These are phyloP conservation scores for Drosophila meridiana DNA, from an alignment of 2,888 invertebrate species.

Conservation along the genomic window DNA sequence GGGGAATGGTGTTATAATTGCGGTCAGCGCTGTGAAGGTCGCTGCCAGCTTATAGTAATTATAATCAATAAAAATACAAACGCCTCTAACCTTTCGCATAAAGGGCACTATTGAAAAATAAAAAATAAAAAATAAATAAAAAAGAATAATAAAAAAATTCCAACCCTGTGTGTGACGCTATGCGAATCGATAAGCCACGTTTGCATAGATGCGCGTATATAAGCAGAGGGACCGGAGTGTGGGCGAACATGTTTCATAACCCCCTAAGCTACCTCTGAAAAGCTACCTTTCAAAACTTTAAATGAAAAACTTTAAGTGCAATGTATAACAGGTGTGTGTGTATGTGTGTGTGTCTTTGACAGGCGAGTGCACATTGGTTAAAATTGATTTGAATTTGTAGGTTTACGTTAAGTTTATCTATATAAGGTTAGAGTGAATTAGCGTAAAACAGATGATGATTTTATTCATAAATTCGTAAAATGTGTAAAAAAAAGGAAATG, in stretches of 20 bases:
- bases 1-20: conserved; percentile 42
- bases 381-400: conserved; percentile 9
- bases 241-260: background rate
- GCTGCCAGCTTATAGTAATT: conserved; percentile 64
- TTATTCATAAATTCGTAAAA: background rate
- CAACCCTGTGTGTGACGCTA: conserved; percentile 60
- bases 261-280: conserved; percentile 7
- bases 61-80: conserved; percentile 64
- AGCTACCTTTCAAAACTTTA: conserved; percentile 68
- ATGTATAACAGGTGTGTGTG: conserved; percentile 15
- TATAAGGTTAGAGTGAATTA: background rate
- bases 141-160: conserved; percentile 62
- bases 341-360: conserved; percentile 1
- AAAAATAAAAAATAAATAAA: conserved; percentile 1
- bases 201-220: conserved; percentile 50
- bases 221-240: background rate
- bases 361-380: conserved; percentile 45
- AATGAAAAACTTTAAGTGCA: conserved; percentile 77
- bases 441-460: background rate
- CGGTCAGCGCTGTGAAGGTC: conserved; percentile 61
- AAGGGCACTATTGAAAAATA: conserved; percentile 56
- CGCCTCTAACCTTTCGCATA: conserved; percentile 60
- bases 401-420: background rate
- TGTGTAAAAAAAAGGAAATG: no score
- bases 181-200: conserved; percentile 66